Conservation (phyloP, 2,797 vertebrate genomes). For the Steatocranus sp. region DNA sequence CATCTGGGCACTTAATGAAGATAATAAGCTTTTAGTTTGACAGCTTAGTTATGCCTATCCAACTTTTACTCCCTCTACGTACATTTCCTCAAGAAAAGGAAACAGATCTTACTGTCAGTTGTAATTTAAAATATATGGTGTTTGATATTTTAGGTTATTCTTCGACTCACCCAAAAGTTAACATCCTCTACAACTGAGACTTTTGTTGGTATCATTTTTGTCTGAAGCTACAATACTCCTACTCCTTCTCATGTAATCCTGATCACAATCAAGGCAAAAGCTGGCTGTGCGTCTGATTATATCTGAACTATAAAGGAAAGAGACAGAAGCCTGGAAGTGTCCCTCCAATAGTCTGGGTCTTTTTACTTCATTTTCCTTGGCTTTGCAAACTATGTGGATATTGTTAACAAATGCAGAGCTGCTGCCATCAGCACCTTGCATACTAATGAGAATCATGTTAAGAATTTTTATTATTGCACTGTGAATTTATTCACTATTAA, state of each 20-base stretch:
- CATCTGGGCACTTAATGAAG: slow-evolving; percentile 51
- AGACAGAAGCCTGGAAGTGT: background rate
- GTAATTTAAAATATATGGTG: background rate
- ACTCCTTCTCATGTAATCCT: background rate
- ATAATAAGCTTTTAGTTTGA: slow-evolving; percentile 56
- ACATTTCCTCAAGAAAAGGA: slow-evolving; percentile 1
- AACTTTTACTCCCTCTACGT: background rate
- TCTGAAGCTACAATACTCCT: background rate
- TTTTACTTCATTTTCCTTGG: slow-evolving; percentile 3
- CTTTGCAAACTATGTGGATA: slow-evolving; percentile 27
- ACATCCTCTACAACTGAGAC: background rate
- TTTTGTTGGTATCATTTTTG: background rate
- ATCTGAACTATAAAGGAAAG: background rate
- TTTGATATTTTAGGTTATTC: background rate
- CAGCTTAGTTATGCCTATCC: slow-evolving; percentile 33
- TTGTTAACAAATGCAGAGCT: slow-evolving; percentile 53
- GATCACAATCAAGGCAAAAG: slow-evolving; percentile 28
- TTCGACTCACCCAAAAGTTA: background rate
- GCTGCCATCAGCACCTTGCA: slow-evolving; percentile 59
- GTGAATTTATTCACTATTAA: slow-evolving; percentile 51
- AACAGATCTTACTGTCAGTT: slow-evolving; percentile 1
- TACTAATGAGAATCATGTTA: slow-evolving; percentile 49
- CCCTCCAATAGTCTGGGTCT: slow-evolving; percentile 3
- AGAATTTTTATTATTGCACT: slow-evolving; percentile 35
- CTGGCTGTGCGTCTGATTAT: slow-evolving; percentile 5